Percentiles rank a stretch among this genome's conserved stretches.
Conservation (phyloP, 23 tunicate genomes). For the Halocynthia aurantium region DNA sequence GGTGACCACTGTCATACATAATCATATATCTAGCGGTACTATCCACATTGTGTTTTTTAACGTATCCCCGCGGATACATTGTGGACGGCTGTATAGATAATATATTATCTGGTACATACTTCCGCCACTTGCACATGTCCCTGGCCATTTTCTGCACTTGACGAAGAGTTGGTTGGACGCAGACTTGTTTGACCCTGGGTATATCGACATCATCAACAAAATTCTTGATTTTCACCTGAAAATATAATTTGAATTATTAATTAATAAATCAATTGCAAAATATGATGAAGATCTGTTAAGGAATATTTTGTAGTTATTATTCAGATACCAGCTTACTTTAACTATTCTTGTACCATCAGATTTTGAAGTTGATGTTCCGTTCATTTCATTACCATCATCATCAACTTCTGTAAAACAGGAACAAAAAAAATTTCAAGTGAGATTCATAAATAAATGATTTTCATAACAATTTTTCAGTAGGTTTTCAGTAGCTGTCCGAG, state of each 20-base stretch:
- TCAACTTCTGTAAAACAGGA: slow-evolving; percentile 19
- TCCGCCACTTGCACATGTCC: slow-evolving; percentile 65
- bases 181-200: slow-evolving; percentile 63
- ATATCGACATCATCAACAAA: slow-evolving; percentile 65
- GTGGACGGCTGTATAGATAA: too few species aligned
- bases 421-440: not conserved
- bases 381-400: slow-evolving; percentile 17
- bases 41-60: too few species aligned
- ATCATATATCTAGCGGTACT: too few species aligned
- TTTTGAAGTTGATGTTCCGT: slow-evolving; percentile 3
- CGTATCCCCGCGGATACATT: too few species aligned
- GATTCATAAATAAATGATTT: not conserved
- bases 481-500: too few species aligned
- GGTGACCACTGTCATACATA: too few species aligned
- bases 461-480: too few species aligned
- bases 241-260: not conserved
- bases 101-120: slow-evolving; percentile 8
- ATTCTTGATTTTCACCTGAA: slow-evolving; percentile 62
- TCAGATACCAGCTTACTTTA: not conserved
- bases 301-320: too few species aligned
- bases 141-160: slow-evolving; percentile 77
- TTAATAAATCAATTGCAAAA: not conserved
- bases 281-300: too few species aligned
- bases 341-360: slow-evolving; percentile 1
- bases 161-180: slow-evolving; percentile 62